Conservation (phyloP, 2,888 invertebrate genomes). For the Leucoptera coffeella region DNA sequence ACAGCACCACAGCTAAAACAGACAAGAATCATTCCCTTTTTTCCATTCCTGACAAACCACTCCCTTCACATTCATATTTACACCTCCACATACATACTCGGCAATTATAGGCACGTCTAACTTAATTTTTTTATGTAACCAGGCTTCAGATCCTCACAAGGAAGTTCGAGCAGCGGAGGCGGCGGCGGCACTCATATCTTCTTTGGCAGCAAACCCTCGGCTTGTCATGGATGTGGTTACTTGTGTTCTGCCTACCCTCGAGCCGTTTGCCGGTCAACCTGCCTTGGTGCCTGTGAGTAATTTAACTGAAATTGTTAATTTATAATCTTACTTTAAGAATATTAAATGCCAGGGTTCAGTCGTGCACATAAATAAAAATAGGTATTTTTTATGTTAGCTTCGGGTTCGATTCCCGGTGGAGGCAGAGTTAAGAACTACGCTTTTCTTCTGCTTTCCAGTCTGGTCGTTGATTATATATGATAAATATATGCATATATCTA, state of each 20-base stretch:
- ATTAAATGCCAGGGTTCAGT: too few species aligned
- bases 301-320: background rate
- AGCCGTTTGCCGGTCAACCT: constrained; percentile 15
- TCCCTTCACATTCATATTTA: background rate
- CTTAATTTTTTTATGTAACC: background rate
- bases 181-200: constrained; percentile 17
- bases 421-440: too few species aligned
- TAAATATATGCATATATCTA: too few species aligned
- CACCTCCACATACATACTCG: background rate
- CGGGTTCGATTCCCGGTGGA: too few species aligned
- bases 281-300: constrained; percentile 18
- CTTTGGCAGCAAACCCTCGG: constrained; percentile 14
- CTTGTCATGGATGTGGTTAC: constrained; percentile 20
- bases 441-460: too few species aligned
- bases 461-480: too few species aligned
- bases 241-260: constrained; percentile 19
- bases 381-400: too few species aligned
- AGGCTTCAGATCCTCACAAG: constrained; percentile 7
- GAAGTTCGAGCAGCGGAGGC: constrained; percentile 23
- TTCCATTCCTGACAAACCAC: too few species aligned
- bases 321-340: too few species aligned
- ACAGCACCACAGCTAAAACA: too few species aligned
- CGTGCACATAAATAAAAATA: too few species aligned
- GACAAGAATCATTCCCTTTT: too few species aligned
- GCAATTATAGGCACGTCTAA: background rate